Conservation (phyloP, 2,797 vertebrate genomes). For the Sus cebifrons region DNA sequence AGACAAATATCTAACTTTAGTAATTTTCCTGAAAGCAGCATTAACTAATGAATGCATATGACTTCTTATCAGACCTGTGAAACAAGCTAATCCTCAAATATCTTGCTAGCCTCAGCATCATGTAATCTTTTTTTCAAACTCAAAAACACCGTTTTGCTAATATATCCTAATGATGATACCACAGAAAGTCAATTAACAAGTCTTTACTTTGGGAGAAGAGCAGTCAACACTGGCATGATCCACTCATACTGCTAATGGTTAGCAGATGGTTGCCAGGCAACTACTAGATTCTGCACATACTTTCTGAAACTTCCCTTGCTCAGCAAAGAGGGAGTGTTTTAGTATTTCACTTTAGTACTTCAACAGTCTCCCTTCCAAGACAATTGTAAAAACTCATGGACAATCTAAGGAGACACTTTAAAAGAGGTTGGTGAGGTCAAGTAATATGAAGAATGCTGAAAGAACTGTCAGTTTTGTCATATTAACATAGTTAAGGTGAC, state of each 20-base stretch:
- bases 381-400: neutral
- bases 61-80: neutral
- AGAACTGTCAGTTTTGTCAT: neutral
- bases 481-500: neutral
- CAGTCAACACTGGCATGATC: neutral
- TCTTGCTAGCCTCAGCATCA: neutral
- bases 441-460: neutral
- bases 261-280: constrained; percentile 26
- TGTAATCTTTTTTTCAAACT: constrained; percentile 10
- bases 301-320: neutral
- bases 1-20: neutral
- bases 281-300: neutral
- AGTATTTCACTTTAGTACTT: constrained; percentile 17
- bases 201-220: neutral
- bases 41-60: constrained; percentile 28
- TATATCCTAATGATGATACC: neutral
- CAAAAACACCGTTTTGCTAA: constrained; percentile 1
- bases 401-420: neutral
- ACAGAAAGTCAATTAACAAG: constrained; percentile 10
- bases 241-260: neutral
- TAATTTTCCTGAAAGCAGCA: constrained; percentile 1
- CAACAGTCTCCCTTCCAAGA: neutral
- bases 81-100: neutral
- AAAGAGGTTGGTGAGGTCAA: constrained; percentile 25
- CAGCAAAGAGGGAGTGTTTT: neutral